These are phyloP conservation scores for Cryptus viduatorius DNA, from an alignment of 2,888 invertebrate genomes.

Conservation along the genomic window DNA sequence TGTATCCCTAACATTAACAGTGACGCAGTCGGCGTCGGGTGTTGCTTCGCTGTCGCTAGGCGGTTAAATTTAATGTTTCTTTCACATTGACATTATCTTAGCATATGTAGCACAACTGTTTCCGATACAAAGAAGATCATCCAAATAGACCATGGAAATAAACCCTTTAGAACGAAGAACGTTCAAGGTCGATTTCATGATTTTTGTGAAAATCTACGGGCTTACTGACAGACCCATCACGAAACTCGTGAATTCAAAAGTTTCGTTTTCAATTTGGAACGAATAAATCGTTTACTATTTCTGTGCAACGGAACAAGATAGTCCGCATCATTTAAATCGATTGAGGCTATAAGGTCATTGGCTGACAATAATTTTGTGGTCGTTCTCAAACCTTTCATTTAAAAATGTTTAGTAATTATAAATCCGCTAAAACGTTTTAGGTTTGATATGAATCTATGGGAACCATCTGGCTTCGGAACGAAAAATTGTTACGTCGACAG, in stretches of 20 bases:
- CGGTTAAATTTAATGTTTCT: too few species aligned
- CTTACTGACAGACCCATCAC: slow-evolving; percentile 10
- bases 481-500: slow-evolving; percentile 41
- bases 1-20: too few species aligned
- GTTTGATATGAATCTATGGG: slow-evolving; percentile 39
- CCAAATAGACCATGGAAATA: slow-evolving; percentile 44
- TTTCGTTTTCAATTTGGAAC: slow-evolving; percentile 19
- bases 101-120: slow-evolving; percentile 20
- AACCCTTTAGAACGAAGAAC: slow-evolving; percentile 23
- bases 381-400: slow-evolving; percentile 45
- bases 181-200: slow-evolving; percentile 46
- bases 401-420: slow-evolving; percentile 60
- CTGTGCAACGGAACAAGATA: slow-evolving; percentile 37
- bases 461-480: slow-evolving; percentile 51
- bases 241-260: slow-evolving; percentile 34
- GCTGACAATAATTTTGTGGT: slow-evolving; percentile 45
- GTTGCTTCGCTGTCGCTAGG: too few species aligned
- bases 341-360: slow-evolving; percentile 35
- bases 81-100: slow-evolving; percentile 10
- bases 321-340: slow-evolving; percentile 60
- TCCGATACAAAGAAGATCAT: slow-evolving; percentile 43
- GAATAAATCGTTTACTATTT: slow-evolving; percentile 15
- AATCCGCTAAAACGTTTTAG: slow-evolving; percentile 37
- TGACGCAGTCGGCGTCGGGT: too few species aligned
- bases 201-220: slow-evolving; percentile 48